Evolutionary conservation across 1,140 invertebrate genomes (phyloP), one percentile per base, ranked within the genome.

Genomic region (Leptopilina boulardi): DNA sequence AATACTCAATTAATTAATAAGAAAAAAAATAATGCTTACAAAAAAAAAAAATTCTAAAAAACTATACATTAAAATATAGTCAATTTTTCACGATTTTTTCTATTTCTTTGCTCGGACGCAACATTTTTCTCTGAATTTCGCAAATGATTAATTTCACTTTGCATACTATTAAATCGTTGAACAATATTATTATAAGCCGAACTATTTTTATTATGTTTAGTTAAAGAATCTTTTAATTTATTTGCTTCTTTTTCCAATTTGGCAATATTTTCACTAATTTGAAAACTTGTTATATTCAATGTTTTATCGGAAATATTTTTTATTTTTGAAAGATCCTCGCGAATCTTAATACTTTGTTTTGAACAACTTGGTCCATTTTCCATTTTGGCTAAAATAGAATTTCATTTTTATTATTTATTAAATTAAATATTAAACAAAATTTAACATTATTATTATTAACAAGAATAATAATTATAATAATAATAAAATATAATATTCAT

Each of bases 281-380:
- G 94, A 70, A 96, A 94, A 74, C 94, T 93, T 84, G 95, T 94
- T 74, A 96, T 94, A 85, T 95, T 96, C n/a, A 96, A 90, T 42
- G 94, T 92, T 85, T 94, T 93, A 78, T 89, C 93, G 1, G 93
- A 92, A 73, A 94, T 93, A 78, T 92, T 89, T 88, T 93, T 95
- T 54, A 93, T 91, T 78, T 88, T 84, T n/a, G 15, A 66, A 15
- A 26, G 59, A 66, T 30, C 26, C 26, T 66, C 59, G 6, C 13
- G 15, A 30, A 66, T 66, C 26, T 66, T 23, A 30, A 11, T n/a
- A 74, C 82, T 88, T 21, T 79, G 82, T 83, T 89, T 87, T 6
- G 86, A 87, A 77, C 82, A 87, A 66, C 85, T 77, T 19, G 87
- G 79, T 71, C 81, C 82, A 74, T 74, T 66, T 11, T 80, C 78